Evolutionary conservation across 2,888 invertebrate species (phyloP), one percentile per base, ranked within the genome.

Genomic region (Melieria crassipennis): DNA sequence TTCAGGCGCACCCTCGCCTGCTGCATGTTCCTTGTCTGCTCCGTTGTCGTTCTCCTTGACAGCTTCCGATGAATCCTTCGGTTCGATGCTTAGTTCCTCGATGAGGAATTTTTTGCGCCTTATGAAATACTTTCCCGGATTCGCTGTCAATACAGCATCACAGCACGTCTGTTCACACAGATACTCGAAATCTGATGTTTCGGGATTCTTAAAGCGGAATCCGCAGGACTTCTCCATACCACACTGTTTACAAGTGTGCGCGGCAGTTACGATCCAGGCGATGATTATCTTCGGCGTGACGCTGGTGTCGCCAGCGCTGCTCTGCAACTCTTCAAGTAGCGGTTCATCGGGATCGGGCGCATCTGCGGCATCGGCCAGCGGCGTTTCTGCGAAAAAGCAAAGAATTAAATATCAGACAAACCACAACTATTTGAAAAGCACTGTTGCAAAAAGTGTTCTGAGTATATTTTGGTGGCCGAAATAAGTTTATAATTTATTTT

Each of bases 121-220:
- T 72, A 89, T 87, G 13, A 87, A 85, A 78, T 89, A 91, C 79
- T 90, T 90, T 0, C 90, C 89, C 47, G 86, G 86, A 77, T 90
- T 88, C 45, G 87, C 88, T 0, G 86, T 88, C 83, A 90, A 87
- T 85, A 90, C 87, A 55, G 88, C 87, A 76, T 89, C 86, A 13
- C 90, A 86, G 74, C 91, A 91, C 5, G 74, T 58, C 55, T 83
- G 82, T 47, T 88, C 82, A 64, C 91, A 91, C 68, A 91, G 86
- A 78, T 89, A 90, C 71, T 88, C 86, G 0, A 87, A 88, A 70
- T 88, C 87, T 1, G 87, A 88, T 56, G 87, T 88, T 84, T 88
- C 82, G 82, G 88, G 47, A 77, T 85, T 73, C 62, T 84, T 85
- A 45, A 73, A 84, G 5, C 86, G 84, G 74, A 81, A 87, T 1